Conservation (phyloP, 1,140 invertebrate species). For the Metopolophium dirhodum region DNA sequence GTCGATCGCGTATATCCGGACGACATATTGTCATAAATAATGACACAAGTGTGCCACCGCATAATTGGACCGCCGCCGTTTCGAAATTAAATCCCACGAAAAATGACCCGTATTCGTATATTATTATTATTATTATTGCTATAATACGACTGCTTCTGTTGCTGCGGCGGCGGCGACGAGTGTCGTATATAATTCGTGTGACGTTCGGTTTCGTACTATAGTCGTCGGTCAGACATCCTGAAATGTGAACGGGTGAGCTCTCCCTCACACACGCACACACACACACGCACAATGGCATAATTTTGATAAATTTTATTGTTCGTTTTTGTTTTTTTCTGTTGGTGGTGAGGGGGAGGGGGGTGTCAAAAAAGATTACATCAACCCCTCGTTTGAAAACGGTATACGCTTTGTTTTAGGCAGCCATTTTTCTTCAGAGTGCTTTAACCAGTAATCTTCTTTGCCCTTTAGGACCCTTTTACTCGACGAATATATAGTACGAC, state of each 20-base stretch:
- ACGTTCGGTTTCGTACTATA: background rate
- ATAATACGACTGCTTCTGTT: no score
- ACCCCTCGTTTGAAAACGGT: background rate
- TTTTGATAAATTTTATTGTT: background rate
- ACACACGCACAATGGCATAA: background rate
- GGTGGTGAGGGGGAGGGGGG: no score
- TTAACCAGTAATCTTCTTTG: background rate
- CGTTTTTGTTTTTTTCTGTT: background rate
- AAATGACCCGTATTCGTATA: background rate
- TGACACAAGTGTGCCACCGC: constrained; percentile 25
- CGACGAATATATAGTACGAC: background rate
- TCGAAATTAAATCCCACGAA: constrained; percentile 21
- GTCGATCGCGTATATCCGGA: constrained; percentile 35
- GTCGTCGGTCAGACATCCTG: background rate
- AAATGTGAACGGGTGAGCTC: background rate
- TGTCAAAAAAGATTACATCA: background rate
- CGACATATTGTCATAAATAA: constrained; percentile 48
- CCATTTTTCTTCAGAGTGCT: background rate
- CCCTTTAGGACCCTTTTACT: background rate
- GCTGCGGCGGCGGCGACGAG: background rate
- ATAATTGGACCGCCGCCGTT: constrained; percentile 25
- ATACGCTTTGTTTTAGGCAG: background rate
- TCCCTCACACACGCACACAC: no score
- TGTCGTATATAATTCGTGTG: background rate
- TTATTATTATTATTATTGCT: no score